Conservation (phyloP, 2,113 vertebrate species). For the Clarias gariepinus region DNA sequence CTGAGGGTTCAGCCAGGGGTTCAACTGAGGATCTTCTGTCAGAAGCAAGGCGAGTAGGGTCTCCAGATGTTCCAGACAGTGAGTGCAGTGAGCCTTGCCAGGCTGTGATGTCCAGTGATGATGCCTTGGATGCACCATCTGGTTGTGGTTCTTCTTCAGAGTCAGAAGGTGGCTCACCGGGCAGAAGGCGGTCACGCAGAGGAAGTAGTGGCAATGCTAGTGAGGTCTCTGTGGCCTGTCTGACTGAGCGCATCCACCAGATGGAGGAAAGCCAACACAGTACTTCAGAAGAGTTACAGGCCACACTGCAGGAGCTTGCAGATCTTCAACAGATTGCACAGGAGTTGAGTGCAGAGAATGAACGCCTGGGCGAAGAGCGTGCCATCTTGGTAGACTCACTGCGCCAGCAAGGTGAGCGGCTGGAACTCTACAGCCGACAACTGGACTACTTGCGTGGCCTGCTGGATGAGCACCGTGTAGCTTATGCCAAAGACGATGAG, state of each 20-base stretch:
- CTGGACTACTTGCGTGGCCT: slow-evolving; percentile 82
- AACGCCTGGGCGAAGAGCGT: slow-evolving; percentile 84
- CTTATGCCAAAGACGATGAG: slow-evolving; percentile 71
- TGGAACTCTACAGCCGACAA: slow-evolving; percentile 82
- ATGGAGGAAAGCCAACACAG: slow-evolving; percentile 92
- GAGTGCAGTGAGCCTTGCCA: slow-evolving; percentile 89
- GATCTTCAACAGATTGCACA: slow-evolving; percentile 88
- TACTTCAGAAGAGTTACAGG: slow-evolving; percentile 86
- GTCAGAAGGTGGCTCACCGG: slow-evolving; percentile 76
- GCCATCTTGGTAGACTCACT: slow-evolving; percentile 85
- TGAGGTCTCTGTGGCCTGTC: slow-evolving; percentile 83
- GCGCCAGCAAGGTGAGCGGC: slow-evolving; percentile 84
- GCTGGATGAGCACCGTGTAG: slow-evolving; percentile 81
- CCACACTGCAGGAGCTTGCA: slow-evolving; percentile 84
- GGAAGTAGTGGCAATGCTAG: slow-evolving; percentile 82
- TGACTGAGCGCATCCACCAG: slow-evolving; percentile 87
- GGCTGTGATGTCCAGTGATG: slow-evolving; percentile 84
- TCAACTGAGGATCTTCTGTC: slow-evolving; percentile 85
- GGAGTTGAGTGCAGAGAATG: slow-evolving; percentile 84
- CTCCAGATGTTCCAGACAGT: slow-evolving; percentile 85
- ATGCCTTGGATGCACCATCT: slow-evolving; percentile 83
- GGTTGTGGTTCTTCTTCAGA: slow-evolving; percentile 77
- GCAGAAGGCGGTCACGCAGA: slow-evolving; percentile 75
- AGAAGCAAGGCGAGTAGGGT: slow-evolving; percentile 80
- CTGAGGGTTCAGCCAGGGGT: slow-evolving; percentile 84